phyloP scores from a whole-genome alignment of 2,113 vertebrate genomes.

The Oplegnathus fasciatus region DNA sequence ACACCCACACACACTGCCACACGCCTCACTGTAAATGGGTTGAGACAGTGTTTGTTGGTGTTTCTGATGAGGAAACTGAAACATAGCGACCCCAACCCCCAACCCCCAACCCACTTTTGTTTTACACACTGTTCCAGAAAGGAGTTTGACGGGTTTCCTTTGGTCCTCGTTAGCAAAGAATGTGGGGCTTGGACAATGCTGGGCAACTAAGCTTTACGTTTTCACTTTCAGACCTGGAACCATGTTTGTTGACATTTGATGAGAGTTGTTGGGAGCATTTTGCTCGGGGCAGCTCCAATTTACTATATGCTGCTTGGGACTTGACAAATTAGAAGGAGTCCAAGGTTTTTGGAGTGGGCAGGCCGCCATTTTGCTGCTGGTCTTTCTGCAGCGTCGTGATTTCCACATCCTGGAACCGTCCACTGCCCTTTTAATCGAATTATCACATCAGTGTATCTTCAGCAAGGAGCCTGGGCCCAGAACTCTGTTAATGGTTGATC shows the following conservation, averaged over 20 bases:
- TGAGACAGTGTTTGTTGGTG: conserved; percentile 61
- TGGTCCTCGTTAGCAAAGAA: conserved; percentile 51
- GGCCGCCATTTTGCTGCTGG: conserved; percentile 11
- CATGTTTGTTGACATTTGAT: too few relatives aligned
- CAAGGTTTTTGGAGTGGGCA: background rate
- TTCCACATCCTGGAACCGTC: conserved; percentile 48
- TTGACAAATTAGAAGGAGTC: conserved; percentile 33
- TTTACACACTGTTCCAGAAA: conserved; percentile 29
- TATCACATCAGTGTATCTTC: conserved; percentile 31
- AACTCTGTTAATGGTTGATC: background rate
- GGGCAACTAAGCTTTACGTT: conserved; percentile 27
- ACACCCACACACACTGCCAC: background rate
- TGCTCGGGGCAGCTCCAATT: background rate
- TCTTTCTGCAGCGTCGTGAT: conserved; percentile 46
- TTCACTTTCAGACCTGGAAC: conserved; percentile 31
- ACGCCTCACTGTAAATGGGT: conserved; percentile 34
- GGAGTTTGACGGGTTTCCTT: conserved; percentile 12
- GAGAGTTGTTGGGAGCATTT: conserved; percentile 13
- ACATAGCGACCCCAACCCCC: background rate
- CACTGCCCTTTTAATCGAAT: conserved; percentile 32
- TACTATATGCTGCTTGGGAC: conserved; percentile 39
- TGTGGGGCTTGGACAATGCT: background rate
- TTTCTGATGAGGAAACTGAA: conserved; percentile 68
- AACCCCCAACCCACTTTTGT: background rate
- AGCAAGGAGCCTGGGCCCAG: conserved; percentile 2